These are phyloP conservation scores for Nylanderia fulva DNA, from an alignment of 1,140 invertebrate genomes.

Conservation along the genomic window DNA sequence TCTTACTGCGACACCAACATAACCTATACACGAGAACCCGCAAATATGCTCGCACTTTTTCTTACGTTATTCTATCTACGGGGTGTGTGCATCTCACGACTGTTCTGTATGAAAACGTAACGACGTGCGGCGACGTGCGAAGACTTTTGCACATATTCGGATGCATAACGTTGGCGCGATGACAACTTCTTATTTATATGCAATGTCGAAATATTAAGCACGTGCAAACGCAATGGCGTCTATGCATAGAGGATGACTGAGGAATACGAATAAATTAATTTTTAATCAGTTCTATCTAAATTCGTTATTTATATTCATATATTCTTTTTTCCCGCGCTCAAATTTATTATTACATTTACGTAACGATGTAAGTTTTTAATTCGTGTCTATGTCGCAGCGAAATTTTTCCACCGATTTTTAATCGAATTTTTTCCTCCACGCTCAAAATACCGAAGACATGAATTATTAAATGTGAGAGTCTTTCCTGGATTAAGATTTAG, in stretches of 20 bases:
- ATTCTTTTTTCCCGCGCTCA: too few species aligned
- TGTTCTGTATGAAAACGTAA: not conserved
- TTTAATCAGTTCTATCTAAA: not conserved
- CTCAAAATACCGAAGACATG: not conserved
- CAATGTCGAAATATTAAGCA: constrained; percentile 17
- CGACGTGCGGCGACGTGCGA: not conserved
- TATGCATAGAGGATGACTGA: not conserved
- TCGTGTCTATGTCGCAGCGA: too few species aligned
- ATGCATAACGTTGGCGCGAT: not conserved
- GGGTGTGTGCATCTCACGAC: not conserved
- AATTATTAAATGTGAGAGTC: not conserved
- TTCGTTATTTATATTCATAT: too few species aligned
- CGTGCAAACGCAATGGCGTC: not conserved
- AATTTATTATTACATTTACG: too few species aligned
- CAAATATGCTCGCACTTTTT: constrained; percentile 37
- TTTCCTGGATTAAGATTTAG: not conserved
- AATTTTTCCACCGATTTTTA: too few species aligned
- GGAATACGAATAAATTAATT: not conserved
- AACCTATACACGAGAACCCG: not conserved
- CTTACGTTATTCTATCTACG: constrained; percentile 17
- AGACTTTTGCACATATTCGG: not conserved
- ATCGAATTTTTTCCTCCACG: too few species aligned
- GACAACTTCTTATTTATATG: constrained; percentile 35
- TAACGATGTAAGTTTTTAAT: too few species aligned
- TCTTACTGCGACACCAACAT: too few species aligned